phyloP scores from a whole-genome alignment of 2,113 vertebrate genomes.

The Gymnorhina tibicen region DNA sequence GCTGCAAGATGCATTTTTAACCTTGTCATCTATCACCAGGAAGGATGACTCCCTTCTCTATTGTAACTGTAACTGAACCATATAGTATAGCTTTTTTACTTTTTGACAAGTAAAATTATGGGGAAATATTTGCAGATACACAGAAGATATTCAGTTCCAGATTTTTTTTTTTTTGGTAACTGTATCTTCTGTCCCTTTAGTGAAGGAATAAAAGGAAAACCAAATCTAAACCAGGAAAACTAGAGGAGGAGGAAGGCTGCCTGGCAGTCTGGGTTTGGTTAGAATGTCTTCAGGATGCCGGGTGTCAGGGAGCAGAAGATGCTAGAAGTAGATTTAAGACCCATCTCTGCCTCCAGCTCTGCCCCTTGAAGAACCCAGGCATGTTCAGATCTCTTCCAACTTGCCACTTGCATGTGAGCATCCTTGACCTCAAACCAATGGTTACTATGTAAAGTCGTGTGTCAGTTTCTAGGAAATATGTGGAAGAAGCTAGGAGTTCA shows the following conservation, averaged over 20 bases:
- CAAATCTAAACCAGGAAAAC: not conserved
- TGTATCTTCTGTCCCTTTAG: not conserved
- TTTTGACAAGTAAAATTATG: not conserved
- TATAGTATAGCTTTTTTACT: not conserved
- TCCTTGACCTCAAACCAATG: not conserved
- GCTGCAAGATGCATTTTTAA: not conserved
- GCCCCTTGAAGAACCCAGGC: not conserved
- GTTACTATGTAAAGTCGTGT: accelerated
- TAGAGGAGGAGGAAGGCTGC: not conserved
- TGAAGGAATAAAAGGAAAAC: not conserved
- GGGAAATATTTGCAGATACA: not conserved
- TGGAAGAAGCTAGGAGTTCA: not conserved
- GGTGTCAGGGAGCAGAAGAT: not conserved
- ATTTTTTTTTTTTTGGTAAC: not conserved
- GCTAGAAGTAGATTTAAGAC: not conserved
- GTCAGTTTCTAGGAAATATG: not conserved
- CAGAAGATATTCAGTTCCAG: not conserved
- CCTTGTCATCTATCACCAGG: not conserved
- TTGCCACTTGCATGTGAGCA: not conserved
- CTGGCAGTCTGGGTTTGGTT: not conserved
- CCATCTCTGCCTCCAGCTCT: not conserved
- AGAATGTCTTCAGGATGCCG: not conserved
- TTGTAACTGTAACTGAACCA: not conserved
- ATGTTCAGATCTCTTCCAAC: not conserved
- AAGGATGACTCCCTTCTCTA: not conserved